Evolutionary conservation across 2,888 invertebrate species (phyloP).

Genomic region (Chrysolina americana): DNA sequence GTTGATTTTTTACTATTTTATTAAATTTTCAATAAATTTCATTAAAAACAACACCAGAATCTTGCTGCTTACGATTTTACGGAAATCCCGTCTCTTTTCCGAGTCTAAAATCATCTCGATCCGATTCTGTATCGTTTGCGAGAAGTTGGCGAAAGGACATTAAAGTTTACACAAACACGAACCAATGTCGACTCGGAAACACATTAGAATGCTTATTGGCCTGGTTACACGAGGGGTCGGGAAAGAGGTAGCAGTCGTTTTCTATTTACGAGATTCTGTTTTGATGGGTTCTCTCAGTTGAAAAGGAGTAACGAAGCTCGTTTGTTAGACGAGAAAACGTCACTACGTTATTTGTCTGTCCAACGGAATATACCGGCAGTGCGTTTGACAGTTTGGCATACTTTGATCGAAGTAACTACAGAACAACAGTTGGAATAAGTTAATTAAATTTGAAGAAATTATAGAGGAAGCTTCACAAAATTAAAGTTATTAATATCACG

Average conservation of each 20-base stretch:
- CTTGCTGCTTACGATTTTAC: too few species aligned
- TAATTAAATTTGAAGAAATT: too few species aligned
- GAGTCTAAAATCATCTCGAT: not conserved
- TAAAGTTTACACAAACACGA: constrained; percentile 12
- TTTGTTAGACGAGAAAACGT: not conserved
- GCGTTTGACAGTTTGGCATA: too few species aligned
- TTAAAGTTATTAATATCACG: too few species aligned
- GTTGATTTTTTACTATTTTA: too few species aligned
- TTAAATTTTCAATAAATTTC: too few species aligned
- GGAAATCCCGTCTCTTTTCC: not conserved
- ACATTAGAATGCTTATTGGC: constrained; percentile 29
- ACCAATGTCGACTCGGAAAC: constrained; percentile 23
- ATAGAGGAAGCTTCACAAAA: too few species aligned
- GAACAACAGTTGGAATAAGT: too few species aligned
- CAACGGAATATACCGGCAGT: not conserved
- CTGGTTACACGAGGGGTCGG: not conserved
- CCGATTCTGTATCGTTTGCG: not conserved
- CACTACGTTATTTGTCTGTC: not conserved
- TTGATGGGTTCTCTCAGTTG: constrained; percentile 16
- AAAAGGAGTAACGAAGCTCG: not conserved
- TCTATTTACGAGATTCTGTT: constrained; percentile 28
- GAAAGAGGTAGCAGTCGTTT: constrained; percentile 21
- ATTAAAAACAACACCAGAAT: too few species aligned
- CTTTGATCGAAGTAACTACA: too few species aligned
- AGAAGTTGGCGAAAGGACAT: not conserved